A percentile compares a stretch with the other conserved stretches of the same genome.
Evolutionary conservation across 2,888 invertebrate genomes (phyloP).

Genomic region (Sisyra nigra): DNA sequence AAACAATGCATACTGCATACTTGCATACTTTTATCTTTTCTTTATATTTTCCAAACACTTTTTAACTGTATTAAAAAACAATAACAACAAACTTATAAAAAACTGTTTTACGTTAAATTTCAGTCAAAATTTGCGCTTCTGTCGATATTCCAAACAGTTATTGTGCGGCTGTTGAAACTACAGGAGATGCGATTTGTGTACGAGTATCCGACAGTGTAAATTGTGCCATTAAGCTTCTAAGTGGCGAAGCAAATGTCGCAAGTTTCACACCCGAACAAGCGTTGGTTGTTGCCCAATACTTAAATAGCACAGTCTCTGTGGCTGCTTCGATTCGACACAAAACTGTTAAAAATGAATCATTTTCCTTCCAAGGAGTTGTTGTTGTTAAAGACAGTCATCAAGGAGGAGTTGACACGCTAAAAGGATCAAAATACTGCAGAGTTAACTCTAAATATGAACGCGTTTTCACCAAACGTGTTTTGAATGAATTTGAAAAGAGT

Average conservation of each 20-base stretch:
- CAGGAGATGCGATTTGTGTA: no score
- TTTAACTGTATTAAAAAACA: no score
- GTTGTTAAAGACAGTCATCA: conserved; percentile 32
- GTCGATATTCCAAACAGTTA: no score
- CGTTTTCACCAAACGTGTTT: conserved; percentile 39
- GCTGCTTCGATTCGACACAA: conserved; percentile 31
- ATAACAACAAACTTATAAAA: no score
- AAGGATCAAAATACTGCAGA: conserved; percentile 42
- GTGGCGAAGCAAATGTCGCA: conserved; percentile 38
- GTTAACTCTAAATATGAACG: conserved; percentile 40
- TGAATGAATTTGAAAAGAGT: conserved; percentile 38
- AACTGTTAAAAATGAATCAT: conserved; percentile 26
- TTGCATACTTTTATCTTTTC: no score
- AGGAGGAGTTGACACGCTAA: conserved; percentile 31
- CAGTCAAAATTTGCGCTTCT: no score
- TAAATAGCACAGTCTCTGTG: conserved; percentile 24
- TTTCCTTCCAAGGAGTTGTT: conserved; percentile 41
- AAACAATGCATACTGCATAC: no score
- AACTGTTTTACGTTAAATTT: no score
- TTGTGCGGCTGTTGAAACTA: no score
- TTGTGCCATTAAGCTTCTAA: conserved; percentile 37
- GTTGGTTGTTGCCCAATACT: conserved; percentile 27
- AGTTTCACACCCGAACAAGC: conserved; percentile 44
- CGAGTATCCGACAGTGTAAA: conserved; percentile 30
- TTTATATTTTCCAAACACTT: no score